Evolutionary conservation across 2,113 vertebrate genomes (phyloP).

Genomic region (Rhinopomastus cyanomelas): DNA sequence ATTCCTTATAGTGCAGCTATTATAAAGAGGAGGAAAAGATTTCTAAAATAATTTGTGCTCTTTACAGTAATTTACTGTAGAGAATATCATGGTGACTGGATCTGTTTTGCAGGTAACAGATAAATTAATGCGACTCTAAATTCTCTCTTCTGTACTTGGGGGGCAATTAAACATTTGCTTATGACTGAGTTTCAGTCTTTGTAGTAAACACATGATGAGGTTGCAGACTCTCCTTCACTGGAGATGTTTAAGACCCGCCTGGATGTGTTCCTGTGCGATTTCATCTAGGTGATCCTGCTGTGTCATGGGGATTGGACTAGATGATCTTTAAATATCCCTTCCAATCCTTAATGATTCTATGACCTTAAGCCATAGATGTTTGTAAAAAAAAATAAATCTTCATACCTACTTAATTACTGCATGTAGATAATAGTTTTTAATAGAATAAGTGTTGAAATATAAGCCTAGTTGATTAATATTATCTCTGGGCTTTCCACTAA

Average conservation of each 20-base stretch:
- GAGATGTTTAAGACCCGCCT: too few relatives aligned
- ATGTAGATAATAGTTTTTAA: background rate
- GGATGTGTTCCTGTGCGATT: too few relatives aligned
- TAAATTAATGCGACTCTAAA: background rate
- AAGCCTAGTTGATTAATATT: background rate
- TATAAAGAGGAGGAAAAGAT: background rate
- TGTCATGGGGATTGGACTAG: too few relatives aligned
- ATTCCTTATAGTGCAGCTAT: background rate
- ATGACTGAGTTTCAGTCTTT: background rate
- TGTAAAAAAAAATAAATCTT: background rate
- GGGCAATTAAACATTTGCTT: background rate
- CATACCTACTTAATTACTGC: background rate
- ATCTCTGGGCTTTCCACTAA: background rate
- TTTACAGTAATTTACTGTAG: background rate
- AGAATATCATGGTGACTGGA: background rate
- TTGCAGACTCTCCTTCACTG: too few relatives aligned
- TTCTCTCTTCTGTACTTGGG: background rate
- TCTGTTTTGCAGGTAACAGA: background rate
- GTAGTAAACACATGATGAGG: background rate
- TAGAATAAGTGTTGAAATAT: background rate
- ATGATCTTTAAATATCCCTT: too few relatives aligned
- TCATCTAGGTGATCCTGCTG: too few relatives aligned
- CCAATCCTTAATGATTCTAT: too few relatives aligned
- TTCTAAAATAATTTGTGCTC: background rate
- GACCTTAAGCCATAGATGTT: background rate